phyloP scores from a whole-genome alignment of 2,113 vertebrate genomes.

The Grallaria varia region DNA sequence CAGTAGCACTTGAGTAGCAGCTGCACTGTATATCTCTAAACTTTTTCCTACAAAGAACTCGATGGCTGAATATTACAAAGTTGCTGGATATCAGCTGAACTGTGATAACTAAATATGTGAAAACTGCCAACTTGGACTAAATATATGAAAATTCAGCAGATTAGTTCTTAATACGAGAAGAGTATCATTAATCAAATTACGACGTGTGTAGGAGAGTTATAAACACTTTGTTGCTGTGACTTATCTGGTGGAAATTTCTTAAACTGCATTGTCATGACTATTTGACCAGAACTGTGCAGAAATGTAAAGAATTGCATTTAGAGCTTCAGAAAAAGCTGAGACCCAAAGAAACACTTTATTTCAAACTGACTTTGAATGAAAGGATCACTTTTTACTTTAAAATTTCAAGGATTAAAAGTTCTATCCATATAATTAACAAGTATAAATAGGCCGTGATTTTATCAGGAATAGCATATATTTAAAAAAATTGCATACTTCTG shows the following conservation, averaged over 20 bases:
- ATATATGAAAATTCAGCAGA: background rate
- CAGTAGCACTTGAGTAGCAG: background rate
- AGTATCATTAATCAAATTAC: background rate
- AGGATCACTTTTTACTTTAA: background rate
- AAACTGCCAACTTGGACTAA: background rate
- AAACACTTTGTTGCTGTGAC: background rate
- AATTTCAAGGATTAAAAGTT: background rate
- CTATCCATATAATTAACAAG: background rate
- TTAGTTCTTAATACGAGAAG: background rate
- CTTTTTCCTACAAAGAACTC: background rate
- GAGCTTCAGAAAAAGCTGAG: background rate
- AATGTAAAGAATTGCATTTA: background rate
- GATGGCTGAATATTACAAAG: background rate
- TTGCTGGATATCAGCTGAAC: background rate
- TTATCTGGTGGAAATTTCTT: background rate
- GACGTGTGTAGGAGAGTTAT: background rate
- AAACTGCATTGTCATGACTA: background rate
- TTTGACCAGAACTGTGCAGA: background rate
- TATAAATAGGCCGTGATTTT: background rate
- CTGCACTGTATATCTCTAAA: background rate
- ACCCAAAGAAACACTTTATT: background rate
- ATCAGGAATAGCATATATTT: background rate
- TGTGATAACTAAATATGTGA: background rate
- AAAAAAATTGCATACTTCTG: background rate
- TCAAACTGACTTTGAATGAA: background rate